These are phyloP conservation scores for Platypus cylindrus DNA, from an alignment of 2,888 invertebrate genomes.

Conservation along the genomic window DNA sequence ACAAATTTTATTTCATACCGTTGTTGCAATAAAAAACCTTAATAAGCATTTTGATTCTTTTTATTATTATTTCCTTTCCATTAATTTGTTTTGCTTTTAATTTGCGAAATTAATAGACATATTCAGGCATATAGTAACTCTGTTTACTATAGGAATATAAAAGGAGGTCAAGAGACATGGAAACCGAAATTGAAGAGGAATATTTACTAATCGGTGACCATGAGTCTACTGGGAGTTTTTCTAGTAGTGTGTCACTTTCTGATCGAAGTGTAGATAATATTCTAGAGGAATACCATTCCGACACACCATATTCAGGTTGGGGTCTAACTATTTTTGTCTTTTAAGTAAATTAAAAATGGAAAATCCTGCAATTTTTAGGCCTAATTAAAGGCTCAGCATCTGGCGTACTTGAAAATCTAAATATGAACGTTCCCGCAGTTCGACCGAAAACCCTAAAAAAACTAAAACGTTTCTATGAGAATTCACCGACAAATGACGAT, in stretches of 20 bases:
- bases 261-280: slow-evolving; percentile 71
- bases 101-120: too few relatives aligned
- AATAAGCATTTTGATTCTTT: too few relatives aligned
- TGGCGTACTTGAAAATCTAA: slow-evolving; percentile 51
- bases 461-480: slow-evolving; percentile 60
- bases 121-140: too few relatives aligned
- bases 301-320: slow-evolving; percentile 78
- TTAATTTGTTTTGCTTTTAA: neutral
- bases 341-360: too few relatives aligned
- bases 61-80: neutral
- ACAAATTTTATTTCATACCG: slow-evolving; percentile 10
- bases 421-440: slow-evolving; percentile 44
- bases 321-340: slow-evolving; percentile 2
- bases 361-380: too few relatives aligned
- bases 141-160: slow-evolving; percentile 88
- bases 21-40: slow-evolving; percentile 12
- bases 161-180: slow-evolving; percentile 70
- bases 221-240: slow-evolving; percentile 60
- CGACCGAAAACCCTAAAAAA: slow-evolving; percentile 64
- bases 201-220: slow-evolving; percentile 40
- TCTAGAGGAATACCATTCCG: slow-evolving; percentile 74
- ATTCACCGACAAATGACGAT: slow-evolving; percentile 27
- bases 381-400: slow-evolving; percentile 62
- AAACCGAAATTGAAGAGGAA: slow-evolving; percentile 60
- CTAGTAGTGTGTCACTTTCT: slow-evolving; percentile 55